phyloP scores from a whole-genome alignment of 2,888 invertebrate species.

The Choristoneura rosaceana region DNA sequence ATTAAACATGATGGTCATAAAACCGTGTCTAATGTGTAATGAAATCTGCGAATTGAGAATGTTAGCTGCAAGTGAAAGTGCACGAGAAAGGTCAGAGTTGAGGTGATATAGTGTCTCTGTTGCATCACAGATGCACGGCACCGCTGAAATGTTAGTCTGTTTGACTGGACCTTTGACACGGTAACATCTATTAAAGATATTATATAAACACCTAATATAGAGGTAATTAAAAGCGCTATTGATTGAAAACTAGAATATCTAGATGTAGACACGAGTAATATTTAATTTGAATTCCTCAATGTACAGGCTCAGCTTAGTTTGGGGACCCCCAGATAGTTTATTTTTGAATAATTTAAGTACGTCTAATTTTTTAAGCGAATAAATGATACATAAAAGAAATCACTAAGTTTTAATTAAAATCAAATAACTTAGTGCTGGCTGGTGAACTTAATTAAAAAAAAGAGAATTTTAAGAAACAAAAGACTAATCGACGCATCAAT shows the following conservation, averaged over 20 bases:
- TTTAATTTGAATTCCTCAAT: too few species aligned
- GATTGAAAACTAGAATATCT: not conserved
- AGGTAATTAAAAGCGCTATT: too few species aligned
- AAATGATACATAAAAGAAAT: too few species aligned
- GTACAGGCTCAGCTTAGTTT: too few species aligned
- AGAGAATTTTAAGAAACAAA: not conserved
- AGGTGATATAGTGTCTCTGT: conserved; percentile 37
- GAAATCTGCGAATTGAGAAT: conserved; percentile 18
- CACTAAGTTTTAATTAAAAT: too few species aligned
- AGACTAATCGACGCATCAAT: not conserved
- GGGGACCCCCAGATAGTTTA: too few species aligned
- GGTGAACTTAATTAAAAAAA: not conserved
- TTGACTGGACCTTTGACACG: conserved; percentile 24
- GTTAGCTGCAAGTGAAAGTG: conserved; percentile 37
- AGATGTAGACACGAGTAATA: not conserved
- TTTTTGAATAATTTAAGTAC: too few species aligned
- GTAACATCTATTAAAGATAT: not conserved
- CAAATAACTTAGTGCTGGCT: not conserved
- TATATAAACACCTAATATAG: too few species aligned
- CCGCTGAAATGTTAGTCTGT: conserved; percentile 33
- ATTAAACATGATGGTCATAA: conserved; percentile 10
- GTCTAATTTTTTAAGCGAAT: too few species aligned
- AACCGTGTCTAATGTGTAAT: conserved; percentile 19
- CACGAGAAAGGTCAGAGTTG: conserved; percentile 38
- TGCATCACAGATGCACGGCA: conserved; percentile 33